These are phyloP conservation scores for Poecilus cupreus DNA, from an alignment of 2,888 invertebrate species.

Conservation along the genomic window DNA sequence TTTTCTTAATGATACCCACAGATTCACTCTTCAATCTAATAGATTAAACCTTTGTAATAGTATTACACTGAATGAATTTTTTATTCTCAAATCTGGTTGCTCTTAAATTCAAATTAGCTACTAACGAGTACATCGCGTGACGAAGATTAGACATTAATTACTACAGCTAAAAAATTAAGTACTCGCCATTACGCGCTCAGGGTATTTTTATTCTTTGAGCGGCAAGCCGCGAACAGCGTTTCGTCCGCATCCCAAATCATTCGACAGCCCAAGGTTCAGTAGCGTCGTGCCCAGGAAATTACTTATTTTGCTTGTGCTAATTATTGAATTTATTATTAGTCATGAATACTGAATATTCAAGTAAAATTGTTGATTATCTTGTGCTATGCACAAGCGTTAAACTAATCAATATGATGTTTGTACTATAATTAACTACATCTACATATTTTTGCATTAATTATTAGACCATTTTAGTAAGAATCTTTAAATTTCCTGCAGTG, in stretches of 20 bases:
- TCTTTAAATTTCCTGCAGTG: no score
- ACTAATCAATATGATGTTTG: no score
- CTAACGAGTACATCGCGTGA: conserved; percentile 53
- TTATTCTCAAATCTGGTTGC: conserved; percentile 29
- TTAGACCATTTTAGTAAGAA: no score
- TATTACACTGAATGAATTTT: conserved; percentile 34
- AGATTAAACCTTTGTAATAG: conserved; percentile 44
- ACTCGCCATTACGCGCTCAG: conserved; percentile 35
- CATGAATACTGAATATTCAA: no score
- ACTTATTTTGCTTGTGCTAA: no score
- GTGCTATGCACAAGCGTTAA: no score
- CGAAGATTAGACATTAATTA: conserved; percentile 53
- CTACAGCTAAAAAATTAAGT: conserved; percentile 48
- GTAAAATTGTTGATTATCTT: no score
- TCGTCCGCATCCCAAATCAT: no score
- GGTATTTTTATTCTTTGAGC: conserved; percentile 29
- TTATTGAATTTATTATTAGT: no score
- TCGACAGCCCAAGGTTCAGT: conserved; percentile 30
- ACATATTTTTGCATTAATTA: no score
- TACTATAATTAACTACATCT: no score
- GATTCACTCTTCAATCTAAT: conserved; percentile 35
- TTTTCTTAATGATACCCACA: conserved; percentile 34
- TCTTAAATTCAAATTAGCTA: conserved; percentile 57
- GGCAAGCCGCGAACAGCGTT: neutral
- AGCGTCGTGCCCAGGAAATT: conserved; percentile 61